These are phyloP conservation scores for Lottia gigantea DNA, from an alignment of 2,888 invertebrate genomes.

Conservation along the genomic window DNA sequence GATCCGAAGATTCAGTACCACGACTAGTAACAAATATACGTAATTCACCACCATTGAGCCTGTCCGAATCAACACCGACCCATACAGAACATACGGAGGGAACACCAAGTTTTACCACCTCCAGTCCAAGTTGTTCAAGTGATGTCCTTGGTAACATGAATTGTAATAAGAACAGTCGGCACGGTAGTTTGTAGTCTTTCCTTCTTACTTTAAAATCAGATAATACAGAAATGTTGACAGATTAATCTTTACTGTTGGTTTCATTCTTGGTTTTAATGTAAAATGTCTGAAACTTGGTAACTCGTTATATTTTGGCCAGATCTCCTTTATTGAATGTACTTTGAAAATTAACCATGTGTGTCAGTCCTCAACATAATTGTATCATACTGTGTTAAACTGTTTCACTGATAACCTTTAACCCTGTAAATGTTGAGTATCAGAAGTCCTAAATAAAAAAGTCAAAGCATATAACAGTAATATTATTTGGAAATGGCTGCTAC, in stretches of 20 bases:
- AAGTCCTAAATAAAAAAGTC: no score
- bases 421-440: no score
- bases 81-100: conserved; percentile 87
- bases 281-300: not conserved
- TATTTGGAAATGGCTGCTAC: no score
- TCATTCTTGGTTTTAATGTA: no score
- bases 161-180: conserved; percentile 17
- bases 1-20: conserved; percentile 29
- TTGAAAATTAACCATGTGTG: no score
- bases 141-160: conserved; percentile 53
- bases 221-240: no score
- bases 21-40: conserved; percentile 21
- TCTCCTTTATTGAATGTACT: no score
- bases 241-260: no score
- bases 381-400: no score
- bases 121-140: conserved; percentile 78
- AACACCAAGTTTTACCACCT: conserved; percentile 96
- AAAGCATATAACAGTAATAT: no score
- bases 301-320: not conserved
- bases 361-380: no score
- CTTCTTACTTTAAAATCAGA: conserved; percentile 1
- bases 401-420: not conserved
- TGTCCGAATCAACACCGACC: conserved; percentile 81
- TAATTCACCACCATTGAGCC: conserved; percentile 65
- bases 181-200: conserved; percentile 1